A percentile compares a stretch with the other conserved stretches of the same genome.
Evolutionary conservation across 92 coral and sea anemone species (phyloP).

Genomic region (Bergia sp.): DNA sequence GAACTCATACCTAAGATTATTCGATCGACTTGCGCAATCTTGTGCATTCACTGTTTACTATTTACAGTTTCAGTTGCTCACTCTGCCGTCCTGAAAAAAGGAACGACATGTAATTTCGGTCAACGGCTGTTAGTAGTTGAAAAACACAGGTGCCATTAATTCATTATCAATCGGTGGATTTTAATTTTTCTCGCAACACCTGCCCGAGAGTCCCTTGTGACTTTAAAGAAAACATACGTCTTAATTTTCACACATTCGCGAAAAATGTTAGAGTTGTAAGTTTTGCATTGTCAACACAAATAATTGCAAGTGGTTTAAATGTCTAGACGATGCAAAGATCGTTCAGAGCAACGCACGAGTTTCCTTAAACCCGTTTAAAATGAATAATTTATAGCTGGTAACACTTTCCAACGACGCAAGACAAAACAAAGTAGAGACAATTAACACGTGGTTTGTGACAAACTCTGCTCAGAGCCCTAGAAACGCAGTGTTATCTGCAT

Average conservation of each 20-base stretch:
- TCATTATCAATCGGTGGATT: not conserved
- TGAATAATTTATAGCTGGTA: slow-evolving; percentile 6
- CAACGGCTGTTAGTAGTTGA: not conserved
- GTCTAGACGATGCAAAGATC: not conserved
- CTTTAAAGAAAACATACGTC: not conserved
- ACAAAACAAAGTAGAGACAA: slow-evolving; percentile 26
- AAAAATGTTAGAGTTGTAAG: not conserved
- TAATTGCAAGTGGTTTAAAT: not conserved
- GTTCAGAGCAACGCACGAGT: not conserved
- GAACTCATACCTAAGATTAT: not conserved
- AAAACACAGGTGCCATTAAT: slow-evolving; percentile 25
- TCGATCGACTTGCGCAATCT: not conserved
- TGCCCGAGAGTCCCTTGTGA: not conserved
- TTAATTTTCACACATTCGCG: not conserved
- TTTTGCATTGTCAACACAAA: slow-evolving; percentile 8
- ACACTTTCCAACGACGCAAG: slow-evolving; percentile 18
- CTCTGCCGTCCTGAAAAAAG: not conserved
- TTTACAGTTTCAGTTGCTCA: not conserved
- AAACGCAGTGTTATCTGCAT: not conserved
- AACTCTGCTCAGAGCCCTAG: not conserved
- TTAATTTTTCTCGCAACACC: not conserved
- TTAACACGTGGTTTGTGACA: slow-evolving; percentile 35
- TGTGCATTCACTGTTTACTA: too few species aligned
- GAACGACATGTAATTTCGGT: not conserved
- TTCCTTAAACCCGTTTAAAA: not conserved